phyloP scores from a whole-genome alignment of 2,888 invertebrate genomes.

The Timandra comae region DNA sequence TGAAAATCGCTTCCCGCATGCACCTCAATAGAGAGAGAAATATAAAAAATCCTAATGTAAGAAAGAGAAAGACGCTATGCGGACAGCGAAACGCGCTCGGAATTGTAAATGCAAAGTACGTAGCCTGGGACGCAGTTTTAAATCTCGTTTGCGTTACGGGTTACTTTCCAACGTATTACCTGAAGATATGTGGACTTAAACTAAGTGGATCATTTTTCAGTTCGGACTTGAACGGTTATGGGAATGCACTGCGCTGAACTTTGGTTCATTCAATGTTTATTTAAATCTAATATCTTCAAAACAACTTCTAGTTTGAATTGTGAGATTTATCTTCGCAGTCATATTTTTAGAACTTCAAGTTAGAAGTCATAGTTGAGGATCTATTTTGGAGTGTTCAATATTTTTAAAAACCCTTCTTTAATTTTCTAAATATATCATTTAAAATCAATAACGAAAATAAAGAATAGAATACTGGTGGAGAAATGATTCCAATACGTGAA shows the following conservation, averaged over 20 bases:
- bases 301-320: no score
- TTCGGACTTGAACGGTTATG: background rate
- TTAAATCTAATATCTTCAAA: no score
- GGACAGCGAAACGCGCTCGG: conserved; percentile 60
- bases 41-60: conserved; percentile 18
- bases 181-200: conserved; percentile 6
- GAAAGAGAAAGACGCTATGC: conserved; percentile 47
- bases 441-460: no score
- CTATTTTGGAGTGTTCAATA: no score
- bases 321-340: no score
- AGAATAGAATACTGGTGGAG: no score
- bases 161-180: conserved; percentile 27
- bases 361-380: no score
- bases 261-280: no score
- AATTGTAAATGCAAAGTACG: conserved; percentile 56
- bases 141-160: conserved; percentile 34
- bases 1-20: conserved; percentile 60
- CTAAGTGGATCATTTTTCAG: conserved; percentile 4
- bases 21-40: conserved; percentile 38
- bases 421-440: no score
- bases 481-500: no score
- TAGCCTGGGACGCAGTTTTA: conserved; percentile 32
- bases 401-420: no score
- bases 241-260: background rate
- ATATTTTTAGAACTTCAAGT: no score